Conservation (phyloP, 2,888 invertebrate genomes). For the Polia nebulosa region DNA sequence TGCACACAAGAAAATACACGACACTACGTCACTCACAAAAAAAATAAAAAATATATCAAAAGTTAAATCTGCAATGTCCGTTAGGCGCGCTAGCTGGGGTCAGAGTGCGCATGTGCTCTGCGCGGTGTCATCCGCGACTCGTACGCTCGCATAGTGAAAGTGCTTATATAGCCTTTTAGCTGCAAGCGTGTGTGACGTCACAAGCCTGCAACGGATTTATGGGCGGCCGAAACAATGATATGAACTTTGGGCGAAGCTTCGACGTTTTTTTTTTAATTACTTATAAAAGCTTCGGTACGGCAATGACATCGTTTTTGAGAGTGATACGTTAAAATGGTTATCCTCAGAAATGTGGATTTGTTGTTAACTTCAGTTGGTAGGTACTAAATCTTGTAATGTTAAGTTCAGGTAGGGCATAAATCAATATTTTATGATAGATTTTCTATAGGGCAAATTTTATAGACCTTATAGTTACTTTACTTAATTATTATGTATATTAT, state of each 20-base stretch:
- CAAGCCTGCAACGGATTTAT: constrained; percentile 71
- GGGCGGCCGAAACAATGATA: constrained; percentile 69
- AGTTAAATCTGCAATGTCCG: constrained; percentile 65
- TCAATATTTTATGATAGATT: not conserved
- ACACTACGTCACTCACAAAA: constrained; percentile 84
- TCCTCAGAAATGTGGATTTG: not conserved
- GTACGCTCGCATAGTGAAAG: constrained; percentile 85
- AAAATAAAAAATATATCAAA: constrained; percentile 50
- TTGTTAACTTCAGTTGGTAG: not conserved
- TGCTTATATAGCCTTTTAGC: constrained; percentile 88
- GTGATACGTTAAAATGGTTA: constrained; percentile 12
- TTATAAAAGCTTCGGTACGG: constrained; percentile 42
- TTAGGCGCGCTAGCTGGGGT: constrained; percentile 79
- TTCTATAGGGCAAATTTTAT: not conserved
- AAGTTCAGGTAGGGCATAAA: not conserved
- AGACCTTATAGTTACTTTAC: not conserved
- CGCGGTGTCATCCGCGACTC: constrained; percentile 84
- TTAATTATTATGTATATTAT: not conserved
- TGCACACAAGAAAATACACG: constrained; percentile 80
- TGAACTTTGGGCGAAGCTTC: constrained; percentile 68
- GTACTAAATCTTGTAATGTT: too few relatives aligned
- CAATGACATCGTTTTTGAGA: constrained; percentile 59
- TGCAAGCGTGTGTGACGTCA: constrained; percentile 81
- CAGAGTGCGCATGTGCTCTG: constrained; percentile 85
- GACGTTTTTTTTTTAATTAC: constrained; percentile 55